Base-by-base conservation (phyloP, 2,113 vertebrate genomes). In the Furnarius figulus region DNA sequence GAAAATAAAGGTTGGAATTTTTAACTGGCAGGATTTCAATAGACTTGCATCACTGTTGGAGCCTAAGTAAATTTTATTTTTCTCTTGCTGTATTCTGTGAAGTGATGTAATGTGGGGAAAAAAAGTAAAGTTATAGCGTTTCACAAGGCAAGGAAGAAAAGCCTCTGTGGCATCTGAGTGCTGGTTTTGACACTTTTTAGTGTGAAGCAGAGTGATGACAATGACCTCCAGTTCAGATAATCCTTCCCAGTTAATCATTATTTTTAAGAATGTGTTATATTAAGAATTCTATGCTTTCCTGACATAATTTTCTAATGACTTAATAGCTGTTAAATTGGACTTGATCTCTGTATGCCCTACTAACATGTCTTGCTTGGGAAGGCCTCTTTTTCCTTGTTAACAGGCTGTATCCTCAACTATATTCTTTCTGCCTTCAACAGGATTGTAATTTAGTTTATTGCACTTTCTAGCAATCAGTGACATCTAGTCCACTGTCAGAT, bases 11-110 rank as follows among this genome's bases (percentile, higher is more conserved):
- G 95, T 97, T 98, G 93, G 86, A 95, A 71, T 93, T 97, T 98
- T 97, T 97, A 97, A 96, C 95, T 97, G 97, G 86, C 78, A 96
- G 74, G 87, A 96, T 98, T 97, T 98, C 97, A 98, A 55, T 68
- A 93, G 97, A 91, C 92, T 96, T 94, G 87, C 85, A 89, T 97
- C 89, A 91, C 70, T 93, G 7, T 78, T 94, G 87, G 72, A 81
- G 58, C 42, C 39, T 49, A 73, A 90, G 61, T 92, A n/a, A 28
- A 39, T 17, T 50, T 14, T 66, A 1, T 53, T 52, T 86, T 89
- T 70, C 76, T 67, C 71, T 59, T 89, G 39, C 56, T 89, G 46
- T 95, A 52, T 39, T 46, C 50, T 61, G 62, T 31, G 18, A 97
- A 98, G 82, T 98, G 97, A 97, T 92, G 89, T 80, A 65, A 95